Evolutionary conservation across 2,797 vertebrate species (phyloP).

Genomic region (Glossophaga mutica): DNA sequence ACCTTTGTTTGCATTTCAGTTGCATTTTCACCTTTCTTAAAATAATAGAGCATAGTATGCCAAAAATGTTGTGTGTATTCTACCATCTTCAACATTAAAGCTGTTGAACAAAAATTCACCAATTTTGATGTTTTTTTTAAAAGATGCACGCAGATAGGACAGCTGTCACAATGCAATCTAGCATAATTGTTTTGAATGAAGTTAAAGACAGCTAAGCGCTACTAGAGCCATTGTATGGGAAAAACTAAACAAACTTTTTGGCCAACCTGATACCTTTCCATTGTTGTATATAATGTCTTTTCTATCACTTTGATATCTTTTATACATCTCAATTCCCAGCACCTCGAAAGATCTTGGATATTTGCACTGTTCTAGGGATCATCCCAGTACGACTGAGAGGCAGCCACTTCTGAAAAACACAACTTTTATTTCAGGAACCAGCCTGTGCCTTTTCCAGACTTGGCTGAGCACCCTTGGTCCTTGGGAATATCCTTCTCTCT

Average conservation of each 20-base stretch:
- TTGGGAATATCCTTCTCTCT: neutral
- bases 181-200: neutral
- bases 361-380: neutral
- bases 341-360: neutral
- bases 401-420: neutral
- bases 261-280: neutral
- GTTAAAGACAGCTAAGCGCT: neutral
- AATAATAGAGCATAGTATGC: neutral
- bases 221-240: neutral
- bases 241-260: neutral
- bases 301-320: neutral
- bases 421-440: neutral
- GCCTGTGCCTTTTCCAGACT: slow-evolving; percentile 11
- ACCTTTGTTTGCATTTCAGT: neutral
- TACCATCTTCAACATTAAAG: neutral
- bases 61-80: neutral
- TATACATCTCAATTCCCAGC: neutral
- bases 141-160: neutral
- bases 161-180: neutral
- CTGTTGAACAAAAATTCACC: neutral
- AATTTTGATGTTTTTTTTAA: neutral
- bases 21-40: neutral
- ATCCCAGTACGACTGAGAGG: neutral
- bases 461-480: neutral
- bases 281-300: neutral